phyloP scores from a whole-genome alignment of 2,113 vertebrate species.

The Orientallactaga bullata region DNA sequence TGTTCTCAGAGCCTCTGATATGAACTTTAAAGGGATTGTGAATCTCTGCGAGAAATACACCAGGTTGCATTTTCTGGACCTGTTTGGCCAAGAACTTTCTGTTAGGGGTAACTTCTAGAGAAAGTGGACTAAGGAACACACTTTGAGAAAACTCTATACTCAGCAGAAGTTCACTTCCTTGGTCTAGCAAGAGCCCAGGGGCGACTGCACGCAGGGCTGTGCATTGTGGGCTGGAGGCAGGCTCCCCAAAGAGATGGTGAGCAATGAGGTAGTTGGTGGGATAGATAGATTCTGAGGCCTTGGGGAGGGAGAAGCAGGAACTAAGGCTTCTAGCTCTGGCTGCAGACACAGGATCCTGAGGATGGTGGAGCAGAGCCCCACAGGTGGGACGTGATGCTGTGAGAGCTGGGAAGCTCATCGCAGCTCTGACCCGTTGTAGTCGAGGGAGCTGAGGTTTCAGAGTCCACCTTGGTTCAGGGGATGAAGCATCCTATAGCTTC shows the following conservation, averaged over 20 bases:
- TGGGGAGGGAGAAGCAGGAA: neutral
- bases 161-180: neutral
- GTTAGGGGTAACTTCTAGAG: neutral
- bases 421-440: neutral
- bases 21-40: neutral
- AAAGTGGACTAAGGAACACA: neutral
- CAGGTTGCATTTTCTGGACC: neutral
- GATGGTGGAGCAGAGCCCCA: neutral
- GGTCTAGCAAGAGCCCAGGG: neutral
- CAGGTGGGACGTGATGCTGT: fast-evolving
- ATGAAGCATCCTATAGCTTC: neutral
- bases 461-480: neutral
- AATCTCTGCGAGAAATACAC: slow-evolving; percentile 14
- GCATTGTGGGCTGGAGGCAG: neutral
- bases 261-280: neutral
- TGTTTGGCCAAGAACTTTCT: slow-evolving; percentile 23
- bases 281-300: neutral
- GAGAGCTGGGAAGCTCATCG: neutral
- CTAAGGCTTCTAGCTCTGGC: neutral
- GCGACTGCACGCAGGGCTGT: neutral
- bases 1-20: neutral
- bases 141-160: neutral
- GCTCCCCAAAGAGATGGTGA: neutral
- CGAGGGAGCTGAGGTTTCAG: neutral
- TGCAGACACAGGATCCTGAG: no score